Conservation (phyloP, 2,113 vertebrate genomes). For the Callorhinus ursinus region DNA sequence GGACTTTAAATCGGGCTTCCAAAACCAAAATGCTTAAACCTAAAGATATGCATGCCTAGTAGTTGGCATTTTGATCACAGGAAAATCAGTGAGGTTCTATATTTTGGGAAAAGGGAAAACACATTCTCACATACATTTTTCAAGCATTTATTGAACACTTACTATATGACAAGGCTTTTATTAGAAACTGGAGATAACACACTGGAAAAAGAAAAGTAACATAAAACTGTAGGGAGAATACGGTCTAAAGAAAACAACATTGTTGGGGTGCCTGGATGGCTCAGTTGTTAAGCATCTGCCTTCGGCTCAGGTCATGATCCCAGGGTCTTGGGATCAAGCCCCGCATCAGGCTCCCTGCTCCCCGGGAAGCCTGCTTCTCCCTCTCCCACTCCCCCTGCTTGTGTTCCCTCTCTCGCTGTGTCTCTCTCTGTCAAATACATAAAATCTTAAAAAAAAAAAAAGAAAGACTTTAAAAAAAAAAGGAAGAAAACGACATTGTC, state of each 20-base stretch:
- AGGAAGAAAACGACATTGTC: neutral
- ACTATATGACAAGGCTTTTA: neutral
- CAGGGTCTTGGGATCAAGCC: too few species aligned
- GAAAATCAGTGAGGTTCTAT: neutral
- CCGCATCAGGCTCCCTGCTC: too few species aligned
- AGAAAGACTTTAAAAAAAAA: too few species aligned
- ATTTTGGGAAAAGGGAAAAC: neutral
- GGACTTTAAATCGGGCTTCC: neutral
- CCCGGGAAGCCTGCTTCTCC: too few species aligned
- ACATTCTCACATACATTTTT: neutral
- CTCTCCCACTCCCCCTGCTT: too few species aligned
- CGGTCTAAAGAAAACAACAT: neutral
- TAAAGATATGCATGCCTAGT: neutral
- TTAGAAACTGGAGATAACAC: neutral
- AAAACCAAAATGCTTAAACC: neutral
- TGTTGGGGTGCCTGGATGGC: too few species aligned
- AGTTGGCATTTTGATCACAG: neutral
- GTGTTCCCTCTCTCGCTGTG: too few species aligned
- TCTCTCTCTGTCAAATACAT: too few species aligned
- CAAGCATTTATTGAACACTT: neutral
- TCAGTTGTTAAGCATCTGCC: too few species aligned
- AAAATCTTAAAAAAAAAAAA: too few species aligned
- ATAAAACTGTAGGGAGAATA: neutral
- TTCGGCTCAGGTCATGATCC: too few species aligned
- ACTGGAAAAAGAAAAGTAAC: constrained; percentile 6